These are phyloP conservation scores for Nannoperca obscura DNA, from an alignment of 2,797 vertebrate genomes.

Conservation along the genomic window DNA sequence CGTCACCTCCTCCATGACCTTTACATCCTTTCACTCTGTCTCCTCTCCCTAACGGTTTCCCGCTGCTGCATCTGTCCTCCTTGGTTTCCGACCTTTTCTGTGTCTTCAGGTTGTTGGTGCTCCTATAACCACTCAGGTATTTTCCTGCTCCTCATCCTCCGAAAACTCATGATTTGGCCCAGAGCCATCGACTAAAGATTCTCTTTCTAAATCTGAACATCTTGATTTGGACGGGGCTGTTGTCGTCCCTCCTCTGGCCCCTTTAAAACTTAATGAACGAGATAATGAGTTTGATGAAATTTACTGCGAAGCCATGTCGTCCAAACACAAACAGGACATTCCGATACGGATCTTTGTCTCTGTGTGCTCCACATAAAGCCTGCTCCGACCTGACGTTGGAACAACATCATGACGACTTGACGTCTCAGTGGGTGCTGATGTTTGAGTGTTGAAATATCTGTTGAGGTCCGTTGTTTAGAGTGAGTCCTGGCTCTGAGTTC, in stretches of 20 bases:
- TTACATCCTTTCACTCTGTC: constrained; percentile 41
- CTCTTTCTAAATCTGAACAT: not conserved
- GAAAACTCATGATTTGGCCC: constrained; percentile 39
- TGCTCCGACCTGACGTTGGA: not conserved
- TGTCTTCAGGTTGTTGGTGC: constrained; percentile 85
- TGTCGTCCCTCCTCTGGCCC: not conserved
- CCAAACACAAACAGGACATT: constrained; percentile 65
- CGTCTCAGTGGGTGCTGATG: not conserved
- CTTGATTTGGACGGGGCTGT: not conserved
- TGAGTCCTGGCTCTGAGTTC: constrained; percentile 26
- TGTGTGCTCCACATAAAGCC: constrained; percentile 20
- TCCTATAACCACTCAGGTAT: constrained; percentile 88
- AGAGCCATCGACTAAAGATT: constrained; percentile 33
- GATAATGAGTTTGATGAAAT: constrained; percentile 9
- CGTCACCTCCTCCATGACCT: constrained; percentile 49
- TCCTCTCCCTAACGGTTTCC: constrained; percentile 39
- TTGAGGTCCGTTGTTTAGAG: not conserved
- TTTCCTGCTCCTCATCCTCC: constrained; percentile 39
- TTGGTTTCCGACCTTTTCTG: constrained; percentile 59
- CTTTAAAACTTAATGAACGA: not conserved
- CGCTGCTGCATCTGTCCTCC: constrained; percentile 54
- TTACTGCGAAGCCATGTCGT: not conserved
- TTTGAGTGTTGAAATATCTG: not conserved
- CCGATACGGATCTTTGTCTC: constrained; percentile 28
- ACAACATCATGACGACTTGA: not conserved